Percentiles rank a stretch among this genome's conserved stretches.
Conservation (phyloP, 2,888 invertebrate species). For the Callosobruchus maculatus region DNA sequence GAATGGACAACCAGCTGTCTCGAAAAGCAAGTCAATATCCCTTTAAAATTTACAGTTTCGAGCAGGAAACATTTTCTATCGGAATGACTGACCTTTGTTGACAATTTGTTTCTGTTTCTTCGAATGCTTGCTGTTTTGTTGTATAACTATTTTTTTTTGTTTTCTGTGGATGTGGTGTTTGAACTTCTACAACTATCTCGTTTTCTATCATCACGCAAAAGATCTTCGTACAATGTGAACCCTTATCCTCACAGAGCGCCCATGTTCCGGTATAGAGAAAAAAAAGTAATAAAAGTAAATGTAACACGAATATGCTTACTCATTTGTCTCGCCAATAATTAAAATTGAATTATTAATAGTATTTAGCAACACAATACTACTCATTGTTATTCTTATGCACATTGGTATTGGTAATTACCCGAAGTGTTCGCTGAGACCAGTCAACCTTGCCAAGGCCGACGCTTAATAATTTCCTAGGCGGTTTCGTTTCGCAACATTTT, state of each 20-base stretch:
- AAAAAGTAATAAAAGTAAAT: constrained; percentile 3
- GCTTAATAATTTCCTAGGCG: constrained; percentile 20
- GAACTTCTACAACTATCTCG: too few species aligned
- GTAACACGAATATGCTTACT: constrained; percentile 17
- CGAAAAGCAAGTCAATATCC: too few species aligned
- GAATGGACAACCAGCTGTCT: too few species aligned
- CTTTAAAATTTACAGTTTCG: too few species aligned
- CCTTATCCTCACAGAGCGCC: background rate
- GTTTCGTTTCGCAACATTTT: constrained; percentile 13
- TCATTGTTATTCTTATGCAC: constrained; percentile 12
- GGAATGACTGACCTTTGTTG: too few species aligned
- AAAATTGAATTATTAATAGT: constrained; percentile 11
- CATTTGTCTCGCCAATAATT: constrained; percentile 13
- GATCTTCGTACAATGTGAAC: too few species aligned
- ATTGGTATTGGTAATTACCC: constrained; percentile 7
- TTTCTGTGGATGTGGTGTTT: too few species aligned
- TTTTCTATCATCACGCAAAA: too few species aligned
- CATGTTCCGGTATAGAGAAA: background rate
- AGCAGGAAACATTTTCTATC: too few species aligned
- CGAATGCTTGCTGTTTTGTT: too few species aligned
- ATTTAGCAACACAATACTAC: constrained; percentile 12
- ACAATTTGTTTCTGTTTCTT: too few species aligned
- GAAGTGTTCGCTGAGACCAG: constrained; percentile 8
- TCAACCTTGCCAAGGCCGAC: constrained; percentile 25
- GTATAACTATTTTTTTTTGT: too few species aligned